Evolutionary conservation across 2,113 vertebrate species (phyloP).

Genomic region (Dicaeum eximium): DNA sequence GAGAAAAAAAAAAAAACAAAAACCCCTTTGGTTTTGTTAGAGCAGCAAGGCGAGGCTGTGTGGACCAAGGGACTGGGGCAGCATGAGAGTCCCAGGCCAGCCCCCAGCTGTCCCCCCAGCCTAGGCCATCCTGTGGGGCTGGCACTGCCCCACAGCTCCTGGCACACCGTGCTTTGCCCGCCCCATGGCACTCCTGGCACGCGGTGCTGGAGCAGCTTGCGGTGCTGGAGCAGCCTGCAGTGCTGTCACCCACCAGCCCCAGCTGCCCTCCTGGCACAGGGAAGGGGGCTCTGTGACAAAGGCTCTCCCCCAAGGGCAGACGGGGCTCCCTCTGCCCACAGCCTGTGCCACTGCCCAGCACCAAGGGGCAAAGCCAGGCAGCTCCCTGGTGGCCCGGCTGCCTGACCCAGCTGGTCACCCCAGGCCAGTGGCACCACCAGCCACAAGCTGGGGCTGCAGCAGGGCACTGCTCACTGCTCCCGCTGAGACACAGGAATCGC

Average conservation of each 20-base stretch:
- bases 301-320: neutral
- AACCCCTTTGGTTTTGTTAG: neutral
- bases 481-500: fast-evolving
- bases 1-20: neutral
- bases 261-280: neutral
- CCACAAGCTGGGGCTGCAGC: fast-evolving
- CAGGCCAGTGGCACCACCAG: fast-evolving
- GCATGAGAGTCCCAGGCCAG: neutral
- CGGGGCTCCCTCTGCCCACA: fast-evolving
- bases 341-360: fast-evolving
- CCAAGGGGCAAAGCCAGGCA: neutral
- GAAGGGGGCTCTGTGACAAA: neutral
- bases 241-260: fast-evolving
- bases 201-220: fast-evolving
- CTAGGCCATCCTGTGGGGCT: neutral
- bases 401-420: neutral
- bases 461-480: fast-evolving
- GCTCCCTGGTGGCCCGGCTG: fast-evolving
- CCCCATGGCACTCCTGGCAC: neutral
- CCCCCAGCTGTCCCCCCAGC: neutral
- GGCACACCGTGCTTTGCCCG: fast-evolving
- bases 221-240: fast-evolving
- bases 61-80: fast-evolving
- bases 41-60: fast-evolving
- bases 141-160: fast-evolving